Evolutionary conservation across 2,113 vertebrate genomes (phyloP).

Genomic region (Dipodomys merriami): DNA sequence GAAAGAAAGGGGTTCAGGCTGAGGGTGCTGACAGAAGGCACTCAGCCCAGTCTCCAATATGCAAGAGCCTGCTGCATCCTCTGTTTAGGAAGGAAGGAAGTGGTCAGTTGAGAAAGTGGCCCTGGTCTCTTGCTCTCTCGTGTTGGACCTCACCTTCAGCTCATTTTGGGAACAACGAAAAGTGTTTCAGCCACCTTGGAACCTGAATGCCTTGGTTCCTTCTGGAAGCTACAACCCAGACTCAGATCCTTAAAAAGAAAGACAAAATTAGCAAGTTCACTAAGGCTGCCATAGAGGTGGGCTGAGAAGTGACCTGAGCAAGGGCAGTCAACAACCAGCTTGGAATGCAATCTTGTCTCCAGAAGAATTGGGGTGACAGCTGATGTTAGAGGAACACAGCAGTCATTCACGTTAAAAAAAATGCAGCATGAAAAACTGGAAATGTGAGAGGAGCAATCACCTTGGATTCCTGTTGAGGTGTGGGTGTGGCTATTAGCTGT

Average conservation of each 20-base stretch:
- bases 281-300: not conserved
- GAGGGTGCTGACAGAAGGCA: not conserved
- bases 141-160: not conserved
- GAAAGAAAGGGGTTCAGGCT: not conserved
- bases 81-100: slow-evolving; percentile 21
- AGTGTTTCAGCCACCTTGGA: not conserved
- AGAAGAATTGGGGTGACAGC: not conserved
- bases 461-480: slow-evolving; percentile 16
- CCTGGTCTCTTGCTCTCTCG: not conserved
- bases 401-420: slow-evolving; percentile 21
- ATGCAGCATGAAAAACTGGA: not conserved
- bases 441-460: not conserved
- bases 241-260: not conserved
- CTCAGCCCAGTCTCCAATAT: not conserved
- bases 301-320: not conserved
- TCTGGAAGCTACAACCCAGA: not conserved
- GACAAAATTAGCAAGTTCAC: not conserved
- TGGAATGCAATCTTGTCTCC: not conserved
- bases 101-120: slow-evolving; percentile 39
- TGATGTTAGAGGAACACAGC: not conserved
- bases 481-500: not conserved
- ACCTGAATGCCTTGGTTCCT: slow-evolving; percentile 15
- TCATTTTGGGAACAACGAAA: slow-evolving; percentile 30
- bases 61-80: not conserved
- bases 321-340: not conserved